Base-by-base conservation (phyloP, 2,797 vertebrate genomes). In the Chiroxiphia lanceolata region DNA sequence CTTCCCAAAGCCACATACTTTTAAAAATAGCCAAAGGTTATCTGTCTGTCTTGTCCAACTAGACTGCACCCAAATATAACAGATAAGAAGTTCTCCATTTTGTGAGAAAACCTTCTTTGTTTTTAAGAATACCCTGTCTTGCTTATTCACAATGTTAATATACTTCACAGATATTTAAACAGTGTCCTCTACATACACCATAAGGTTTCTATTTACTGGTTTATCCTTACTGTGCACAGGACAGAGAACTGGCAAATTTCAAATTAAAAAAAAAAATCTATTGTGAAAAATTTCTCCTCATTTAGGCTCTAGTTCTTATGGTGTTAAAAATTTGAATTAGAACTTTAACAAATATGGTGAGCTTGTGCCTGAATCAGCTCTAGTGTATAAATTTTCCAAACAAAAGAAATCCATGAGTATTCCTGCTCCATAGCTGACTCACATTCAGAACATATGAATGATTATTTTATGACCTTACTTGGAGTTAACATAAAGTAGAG, bases 401-500 rank as follows among this genome's bases (percentile, higher is more conserved):
- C 33, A 54, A 59, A 91, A 77, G 23, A 81, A 89, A 82, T 72
- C 11, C 34, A 20, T 60, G 42, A 81, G 29, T 64, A 67, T 69
- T 64, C 10, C 45, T 84, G 15, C 56, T 72, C 23, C 34, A 38
- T 10, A 87, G 54, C 33, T 83, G 54, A 72, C 45, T 90, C 38
- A 31, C 23, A 56, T 63, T 71, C 78, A 87, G 53, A 93, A 78
- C 47, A 87, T 75, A 38, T 25, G 50, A n/a, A 50, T 18, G 0
- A 88, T 70, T 86, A 50, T 85, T 95, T 93, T 83, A 92, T 29
- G 67, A 85, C 68, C 70, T 93, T 89, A 48, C 36, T 83, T 63
- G 36, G 31, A 93, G 47, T 63, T 54, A 83, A 78, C 54, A 74
- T 36, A 51, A 83, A 93, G 51, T 75, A 42, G 9, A 81, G 44